These are phyloP conservation scores for Myotis brandtii DNA, from an alignment of 2,113 vertebrate genomes.

Conservation along the genomic window DNA sequence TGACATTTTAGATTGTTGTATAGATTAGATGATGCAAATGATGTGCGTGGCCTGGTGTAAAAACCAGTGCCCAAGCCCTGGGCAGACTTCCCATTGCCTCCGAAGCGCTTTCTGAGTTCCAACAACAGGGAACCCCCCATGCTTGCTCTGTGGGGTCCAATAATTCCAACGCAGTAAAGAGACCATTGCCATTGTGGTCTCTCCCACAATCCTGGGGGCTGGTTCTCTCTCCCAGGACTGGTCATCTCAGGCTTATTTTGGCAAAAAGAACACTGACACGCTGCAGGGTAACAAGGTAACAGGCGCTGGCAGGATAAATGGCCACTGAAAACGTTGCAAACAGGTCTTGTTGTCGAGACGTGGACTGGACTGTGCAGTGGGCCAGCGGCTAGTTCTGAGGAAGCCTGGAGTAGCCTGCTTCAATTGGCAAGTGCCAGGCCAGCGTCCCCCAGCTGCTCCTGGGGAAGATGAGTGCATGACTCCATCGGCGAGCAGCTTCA, in stretches of 20 bases:
- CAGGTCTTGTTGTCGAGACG: neutral
- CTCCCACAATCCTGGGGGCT: neutral
- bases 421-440: neutral
- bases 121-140: neutral
- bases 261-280: neutral
- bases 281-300: neutral
- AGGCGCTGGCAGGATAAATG: neutral
- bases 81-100: neutral
- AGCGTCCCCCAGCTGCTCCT: neutral
- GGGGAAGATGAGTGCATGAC: neutral
- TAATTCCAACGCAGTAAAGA: neutral
- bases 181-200: neutral
- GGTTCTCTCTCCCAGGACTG: neutral
- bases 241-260: neutral
- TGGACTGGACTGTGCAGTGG: neutral
- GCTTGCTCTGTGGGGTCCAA: neutral
- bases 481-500: neutral
- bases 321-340: neutral
- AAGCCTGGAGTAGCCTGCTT: neutral
- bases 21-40: neutral
- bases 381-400: neutral
- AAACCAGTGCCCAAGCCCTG: neutral
- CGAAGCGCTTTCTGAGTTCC: neutral
- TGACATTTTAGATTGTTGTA: neutral
- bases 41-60: accelerated